Evolutionary conservation across 2,888 invertebrate genomes (phyloP).

Genomic region (Drosophila cracens): DNA sequence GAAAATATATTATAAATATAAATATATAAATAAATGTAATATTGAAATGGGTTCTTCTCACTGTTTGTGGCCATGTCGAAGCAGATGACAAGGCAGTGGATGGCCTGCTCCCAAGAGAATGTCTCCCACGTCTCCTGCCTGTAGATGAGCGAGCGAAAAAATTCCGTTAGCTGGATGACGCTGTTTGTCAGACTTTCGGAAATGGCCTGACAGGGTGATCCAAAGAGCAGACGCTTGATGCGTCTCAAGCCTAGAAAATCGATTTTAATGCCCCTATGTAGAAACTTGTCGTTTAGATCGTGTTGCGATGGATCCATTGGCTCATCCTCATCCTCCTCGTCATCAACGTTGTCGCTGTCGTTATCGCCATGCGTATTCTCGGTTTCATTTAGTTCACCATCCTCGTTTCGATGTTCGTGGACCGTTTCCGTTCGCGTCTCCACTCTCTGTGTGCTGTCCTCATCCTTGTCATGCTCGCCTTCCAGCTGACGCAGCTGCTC

Average conservation of each 20-base stretch:
- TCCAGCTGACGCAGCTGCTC: slow-evolving; percentile 90
- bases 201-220: slow-evolving; percentile 67
- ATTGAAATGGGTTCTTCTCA: slow-evolving; percentile 62
- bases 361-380: slow-evolving; percentile 7
- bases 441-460: slow-evolving; percentile 87
- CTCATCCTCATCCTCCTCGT: slow-evolving; percentile 56
- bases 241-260: slow-evolving; percentile 87
- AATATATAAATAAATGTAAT: not conserved
- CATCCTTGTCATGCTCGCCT: slow-evolving; percentile 94
- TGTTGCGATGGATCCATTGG: slow-evolving; percentile 54
- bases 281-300: slow-evolving; percentile 26
- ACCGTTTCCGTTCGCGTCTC: slow-evolving; percentile 11
- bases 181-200: slow-evolving; percentile 79
- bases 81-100: slow-evolving; percentile 89
- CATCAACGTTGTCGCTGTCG: slow-evolving; percentile 7
- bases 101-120: slow-evolving; percentile 73
- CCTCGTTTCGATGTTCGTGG: not conserved
- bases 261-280: slow-evolving; percentile 84
- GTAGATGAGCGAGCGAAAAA: slow-evolving; percentile 63
- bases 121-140: slow-evolving; percentile 43
- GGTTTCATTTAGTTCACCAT: slow-evolving; percentile 1
- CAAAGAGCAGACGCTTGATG: slow-evolving; percentile 85
- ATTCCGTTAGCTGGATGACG: slow-evolving; percentile 72
- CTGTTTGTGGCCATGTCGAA: slow-evolving; percentile 92
- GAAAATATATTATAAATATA: not conserved